Base-by-base conservation (phyloP, 1,140 invertebrate species). In the Neodiprion fabricii region DNA sequence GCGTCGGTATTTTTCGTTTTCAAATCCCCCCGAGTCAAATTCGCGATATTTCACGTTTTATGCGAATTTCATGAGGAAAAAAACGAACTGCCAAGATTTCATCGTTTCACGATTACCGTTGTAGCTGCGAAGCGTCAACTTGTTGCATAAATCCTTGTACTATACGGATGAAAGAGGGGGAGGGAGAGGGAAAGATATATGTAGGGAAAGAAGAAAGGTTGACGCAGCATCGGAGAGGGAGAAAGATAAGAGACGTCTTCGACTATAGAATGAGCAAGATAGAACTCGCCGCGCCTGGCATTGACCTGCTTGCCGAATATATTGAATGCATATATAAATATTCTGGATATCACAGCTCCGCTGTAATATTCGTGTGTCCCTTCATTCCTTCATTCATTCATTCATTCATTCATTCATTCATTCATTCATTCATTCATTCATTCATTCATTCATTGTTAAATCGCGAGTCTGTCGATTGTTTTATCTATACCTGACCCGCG, bases 191-290 rank as follows among this genome's bases (percentile, higher is more conserved):
- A 73, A 70, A 70, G 74, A 50, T 71, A 67, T 72, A 75, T 23
- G 74, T 79, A 76, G 68, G 21, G 73, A 73, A 75, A 74, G 73
- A 70, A 53, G 68, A 74, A 73, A 74, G 77, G 75, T 17, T 73
- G 79, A 79, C 77, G 72, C 74, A 71, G 73, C 78, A 73, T 78
- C 81, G 77, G 72, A 75, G 81, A 82, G 78, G 75, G 79, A 80
- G 78, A 83, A 83, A 3, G 28, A 40, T 3, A 40, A 40, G 28
- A 40, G 28, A 40, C 28, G 0, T 40, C 28, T 40, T 40, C 28
- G 28, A 40, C 2, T 40, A 40, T 4, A 40, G 5, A 40, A 40
- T 4, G 28, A 40, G 28, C 28, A 40, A 4, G 5, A 40, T 21
- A 40, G 28, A 40, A 40, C 5, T 40, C 11, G 53, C 11, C n/a